Evolutionary conservation across 2,113 vertebrate genomes (phyloP).

Genomic region (Serilophus lunatus): DNA sequence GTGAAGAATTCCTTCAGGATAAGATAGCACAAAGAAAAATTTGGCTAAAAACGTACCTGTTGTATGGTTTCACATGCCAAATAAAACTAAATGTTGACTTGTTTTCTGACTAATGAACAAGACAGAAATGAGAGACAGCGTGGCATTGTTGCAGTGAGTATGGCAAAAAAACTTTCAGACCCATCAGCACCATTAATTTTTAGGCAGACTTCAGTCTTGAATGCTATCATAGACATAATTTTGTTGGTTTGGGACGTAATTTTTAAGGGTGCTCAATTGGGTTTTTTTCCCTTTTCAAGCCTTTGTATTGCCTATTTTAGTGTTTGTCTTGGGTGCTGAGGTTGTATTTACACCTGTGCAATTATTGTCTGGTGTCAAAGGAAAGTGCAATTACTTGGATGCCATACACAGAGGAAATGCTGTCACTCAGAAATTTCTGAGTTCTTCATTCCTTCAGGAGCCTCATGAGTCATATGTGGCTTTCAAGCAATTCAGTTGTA

Average conservation of each 20-base stretch:
- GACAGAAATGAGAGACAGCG: neutral
- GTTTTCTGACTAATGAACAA: neutral
- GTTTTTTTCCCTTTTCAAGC: neutral
- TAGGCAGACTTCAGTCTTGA: neutral
- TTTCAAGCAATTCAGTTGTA: neutral
- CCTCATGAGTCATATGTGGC: neutral
- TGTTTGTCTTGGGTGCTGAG: neutral
- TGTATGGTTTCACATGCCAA: neutral
- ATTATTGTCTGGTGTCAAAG: neutral
- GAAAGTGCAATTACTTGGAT: neutral
- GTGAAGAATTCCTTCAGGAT: neutral
- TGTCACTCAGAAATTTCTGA: neutral
- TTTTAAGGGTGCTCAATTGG: neutral
- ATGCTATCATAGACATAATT: neutral
- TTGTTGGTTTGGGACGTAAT: neutral
- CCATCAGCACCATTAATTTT: neutral
- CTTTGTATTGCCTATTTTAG: neutral
- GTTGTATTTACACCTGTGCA: neutral
- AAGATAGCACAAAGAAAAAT: neutral
- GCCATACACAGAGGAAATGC: neutral
- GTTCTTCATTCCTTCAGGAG: neutral
- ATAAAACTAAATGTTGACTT: neutral
- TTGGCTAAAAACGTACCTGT: neutral
- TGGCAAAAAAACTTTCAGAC: neutral
- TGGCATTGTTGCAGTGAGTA: neutral